phyloP scores from a whole-genome alignment of 1,140 invertebrate genomes.

The Maconellicoccus hirsutus region DNA sequence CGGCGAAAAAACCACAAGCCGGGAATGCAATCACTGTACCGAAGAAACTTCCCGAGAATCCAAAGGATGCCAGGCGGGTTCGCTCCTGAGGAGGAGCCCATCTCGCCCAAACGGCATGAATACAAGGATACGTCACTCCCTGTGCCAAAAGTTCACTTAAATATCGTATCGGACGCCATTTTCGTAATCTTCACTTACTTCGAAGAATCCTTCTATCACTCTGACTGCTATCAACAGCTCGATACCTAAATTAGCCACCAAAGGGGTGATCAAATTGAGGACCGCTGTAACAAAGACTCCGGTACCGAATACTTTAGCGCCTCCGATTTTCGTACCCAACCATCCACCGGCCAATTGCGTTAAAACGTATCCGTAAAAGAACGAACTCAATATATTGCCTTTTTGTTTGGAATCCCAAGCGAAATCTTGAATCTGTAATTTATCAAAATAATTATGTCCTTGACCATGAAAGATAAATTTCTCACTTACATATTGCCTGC shows the following conservation, averaged over 20 bases:
- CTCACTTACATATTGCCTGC: neutral
- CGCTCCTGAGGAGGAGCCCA: conserved; percentile 81
- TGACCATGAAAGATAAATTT: no score
- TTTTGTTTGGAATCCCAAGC: conserved; percentile 62
- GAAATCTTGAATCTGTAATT: conserved; percentile 30
- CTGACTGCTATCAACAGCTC: conserved; percentile 58
- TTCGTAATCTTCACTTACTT: conserved; percentile 44
- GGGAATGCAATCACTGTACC: conserved; percentile 72
- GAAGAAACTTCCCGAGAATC: conserved; percentile 70
- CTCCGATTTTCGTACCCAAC: conserved; percentile 55
- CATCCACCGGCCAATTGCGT: conserved; percentile 64
- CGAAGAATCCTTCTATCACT: conserved; percentile 76
- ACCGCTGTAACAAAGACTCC: conserved; percentile 69
- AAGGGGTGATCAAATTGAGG: conserved; percentile 69
- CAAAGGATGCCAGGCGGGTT: conserved; percentile 59
- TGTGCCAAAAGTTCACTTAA: conserved; percentile 34
- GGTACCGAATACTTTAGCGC: conserved; percentile 57
- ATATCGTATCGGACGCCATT: neutral
- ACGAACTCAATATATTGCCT: conserved; percentile 71
- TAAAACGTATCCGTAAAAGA: conserved; percentile 71
- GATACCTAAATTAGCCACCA: conserved; percentile 56
- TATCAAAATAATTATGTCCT: neutral
- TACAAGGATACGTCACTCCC: conserved; percentile 83
- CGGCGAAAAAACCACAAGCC: conserved; percentile 55
- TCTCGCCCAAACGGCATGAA: conserved; percentile 72